Conservation (phyloP, 2,888 invertebrate genomes). For the Lasioglossum figueresi region DNA sequence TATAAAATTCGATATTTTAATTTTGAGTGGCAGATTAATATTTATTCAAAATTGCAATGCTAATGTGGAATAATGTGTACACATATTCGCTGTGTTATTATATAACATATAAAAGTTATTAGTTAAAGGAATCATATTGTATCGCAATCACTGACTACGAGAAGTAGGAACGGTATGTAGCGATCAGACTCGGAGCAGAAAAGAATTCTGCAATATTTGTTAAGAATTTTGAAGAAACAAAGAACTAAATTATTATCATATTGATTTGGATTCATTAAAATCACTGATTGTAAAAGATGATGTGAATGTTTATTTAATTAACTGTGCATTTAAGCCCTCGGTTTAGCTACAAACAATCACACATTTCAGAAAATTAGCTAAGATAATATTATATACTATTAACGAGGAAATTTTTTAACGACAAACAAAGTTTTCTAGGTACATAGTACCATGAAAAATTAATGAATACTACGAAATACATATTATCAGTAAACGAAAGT, state of each 20-base stretch:
- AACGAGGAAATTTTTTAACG: background rate
- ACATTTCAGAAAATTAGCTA: background rate
- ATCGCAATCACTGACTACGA: background rate
- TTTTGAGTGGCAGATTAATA: background rate
- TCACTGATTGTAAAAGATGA: no score
- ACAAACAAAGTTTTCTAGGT: background rate
- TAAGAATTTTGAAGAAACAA: background rate
- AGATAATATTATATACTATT: background rate
- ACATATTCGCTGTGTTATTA: background rate
- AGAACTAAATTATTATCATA: background rate
- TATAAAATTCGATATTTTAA: background rate
- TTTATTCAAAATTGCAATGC: background rate
- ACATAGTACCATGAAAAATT: background rate
- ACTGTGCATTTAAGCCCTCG: no score
- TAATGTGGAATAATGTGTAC: background rate
- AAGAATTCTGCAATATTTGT: background rate
- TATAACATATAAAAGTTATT: background rate
- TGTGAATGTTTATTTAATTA: no score
- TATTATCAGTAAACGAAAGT: background rate
- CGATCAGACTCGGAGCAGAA: background rate
- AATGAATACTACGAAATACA: background rate
- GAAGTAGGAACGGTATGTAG: background rate
- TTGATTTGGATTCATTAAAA: no score
- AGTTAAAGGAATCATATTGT: background rate
- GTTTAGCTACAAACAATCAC: background rate